These are phyloP conservation scores for Rhodinocichla rosea DNA, from an alignment of 2,113 vertebrate genomes.

Conservation along the genomic window DNA sequence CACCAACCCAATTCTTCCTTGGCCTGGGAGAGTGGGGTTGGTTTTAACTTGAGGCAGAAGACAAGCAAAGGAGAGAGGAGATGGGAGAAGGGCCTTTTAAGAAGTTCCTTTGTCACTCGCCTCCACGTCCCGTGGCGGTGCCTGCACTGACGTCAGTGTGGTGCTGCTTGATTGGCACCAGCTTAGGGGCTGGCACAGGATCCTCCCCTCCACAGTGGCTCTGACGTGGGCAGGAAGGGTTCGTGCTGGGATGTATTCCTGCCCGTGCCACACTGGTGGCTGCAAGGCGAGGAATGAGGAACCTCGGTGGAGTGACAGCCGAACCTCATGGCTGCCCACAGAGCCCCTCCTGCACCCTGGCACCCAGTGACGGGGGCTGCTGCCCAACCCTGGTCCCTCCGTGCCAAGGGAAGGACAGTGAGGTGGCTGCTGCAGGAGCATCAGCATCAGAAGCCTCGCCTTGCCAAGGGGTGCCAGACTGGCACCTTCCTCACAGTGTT, in stretches of 20 bases:
- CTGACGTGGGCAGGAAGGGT: not conserved
- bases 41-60: not conserved
- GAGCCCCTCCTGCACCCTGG: not conserved
- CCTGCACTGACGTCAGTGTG: not conserved
- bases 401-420: fast-evolving
- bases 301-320: not conserved
- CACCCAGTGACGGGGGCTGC: fast-evolving
- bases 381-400: not conserved
- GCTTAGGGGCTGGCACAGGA: not conserved
- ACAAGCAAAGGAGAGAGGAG: not conserved
- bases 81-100: not conserved
- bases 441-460: not conserved
- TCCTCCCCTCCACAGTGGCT: not conserved
- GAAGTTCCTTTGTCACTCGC: not conserved
- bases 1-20: not conserved
- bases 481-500: not conserved
- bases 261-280: not conserved
- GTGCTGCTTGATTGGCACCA: not conserved
- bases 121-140: not conserved
- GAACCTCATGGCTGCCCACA: not conserved
- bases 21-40: not conserved
- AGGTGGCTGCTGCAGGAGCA: not conserved
- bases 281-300: fast-evolving
- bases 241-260: not conserved
- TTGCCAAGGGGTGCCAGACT: too few species aligned